Percentiles rank a stretch among this genome's conserved stretches.
These are phyloP conservation scores for Campopleginae sp. DNA, from an alignment of 2,888 invertebrate species.

Conservation along the genomic window DNA sequence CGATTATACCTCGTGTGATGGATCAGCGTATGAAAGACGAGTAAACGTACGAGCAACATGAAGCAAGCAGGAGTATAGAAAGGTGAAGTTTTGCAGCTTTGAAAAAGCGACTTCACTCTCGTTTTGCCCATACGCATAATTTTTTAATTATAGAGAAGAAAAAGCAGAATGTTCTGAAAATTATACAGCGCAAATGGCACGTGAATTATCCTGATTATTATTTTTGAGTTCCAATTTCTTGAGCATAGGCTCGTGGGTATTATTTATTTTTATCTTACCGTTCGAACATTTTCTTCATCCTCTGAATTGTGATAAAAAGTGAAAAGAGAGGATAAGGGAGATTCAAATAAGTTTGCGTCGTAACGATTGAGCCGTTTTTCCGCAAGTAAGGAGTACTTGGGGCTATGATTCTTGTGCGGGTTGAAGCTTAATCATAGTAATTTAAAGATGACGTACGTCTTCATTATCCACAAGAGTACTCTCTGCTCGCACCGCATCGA, in stretches of 20 bases:
- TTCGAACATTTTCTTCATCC: not conserved
- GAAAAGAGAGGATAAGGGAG: conserved; percentile 11
- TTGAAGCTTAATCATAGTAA: conserved; percentile 63
- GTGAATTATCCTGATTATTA: not conserved
- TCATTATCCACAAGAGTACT: conserved; percentile 62
- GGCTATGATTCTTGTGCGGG: conserved; percentile 56
- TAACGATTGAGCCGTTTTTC: conserved; percentile 60
- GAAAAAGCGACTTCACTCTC: not conserved
- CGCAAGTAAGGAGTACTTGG: conserved; percentile 52
- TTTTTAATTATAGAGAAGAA: not conserved
- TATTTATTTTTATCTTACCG: not conserved
- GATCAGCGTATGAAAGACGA: not conserved
- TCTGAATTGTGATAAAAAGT: conserved; percentile 32
- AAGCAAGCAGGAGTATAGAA: not conserved
- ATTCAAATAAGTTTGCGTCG: conserved; percentile 49
- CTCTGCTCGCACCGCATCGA: conserved; percentile 44
- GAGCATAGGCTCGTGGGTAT: not conserved
- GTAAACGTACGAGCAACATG: not conserved
- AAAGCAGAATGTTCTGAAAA: not conserved
- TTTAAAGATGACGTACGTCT: conserved; percentile 65
- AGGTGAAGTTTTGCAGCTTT: not conserved
- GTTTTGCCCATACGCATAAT: not conserved
- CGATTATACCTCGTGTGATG: not conserved
- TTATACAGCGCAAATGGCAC: not conserved
- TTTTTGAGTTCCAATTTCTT: not conserved